phyloP scores from a whole-genome alignment of 2,888 invertebrate genomes.

The Automeris io region DNA sequence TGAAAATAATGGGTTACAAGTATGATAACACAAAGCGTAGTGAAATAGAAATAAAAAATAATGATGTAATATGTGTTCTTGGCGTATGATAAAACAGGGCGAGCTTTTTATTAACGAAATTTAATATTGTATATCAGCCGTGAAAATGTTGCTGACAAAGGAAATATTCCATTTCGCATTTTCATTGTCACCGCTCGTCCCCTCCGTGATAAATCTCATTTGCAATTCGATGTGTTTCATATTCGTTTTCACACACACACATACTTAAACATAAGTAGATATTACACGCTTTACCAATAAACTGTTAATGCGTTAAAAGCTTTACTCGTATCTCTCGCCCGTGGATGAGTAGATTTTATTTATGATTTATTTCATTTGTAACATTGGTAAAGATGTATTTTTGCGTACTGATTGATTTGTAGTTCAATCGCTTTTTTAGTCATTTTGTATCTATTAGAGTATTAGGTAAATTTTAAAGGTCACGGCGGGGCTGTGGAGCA shows the following conservation, averaged over 20 bases:
- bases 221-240: slow-evolving; percentile 1
- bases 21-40: no score
- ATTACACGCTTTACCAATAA: background rate
- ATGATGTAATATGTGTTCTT: background rate
- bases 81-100: background rate
- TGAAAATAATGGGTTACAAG: no score
- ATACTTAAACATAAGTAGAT: background rate
- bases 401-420: no score
- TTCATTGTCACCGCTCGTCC: slow-evolving; percentile 1
- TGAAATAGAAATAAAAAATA: no score
- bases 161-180: background rate
- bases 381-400: no score
- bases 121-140: background rate
- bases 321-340: no score
- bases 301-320: background rate
- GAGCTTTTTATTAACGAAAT: background rate
- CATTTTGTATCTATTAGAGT: no score
- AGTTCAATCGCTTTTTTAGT: no score
- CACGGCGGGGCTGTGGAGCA: no score
- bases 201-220: background rate
- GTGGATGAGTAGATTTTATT: no score
- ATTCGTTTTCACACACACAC: background rate
- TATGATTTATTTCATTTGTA: no score
- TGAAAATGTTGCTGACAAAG: background rate
- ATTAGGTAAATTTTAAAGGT: no score